phyloP scores from a whole-genome alignment of 2,888 invertebrate genomes.

The Doris montereyensis region DNA sequence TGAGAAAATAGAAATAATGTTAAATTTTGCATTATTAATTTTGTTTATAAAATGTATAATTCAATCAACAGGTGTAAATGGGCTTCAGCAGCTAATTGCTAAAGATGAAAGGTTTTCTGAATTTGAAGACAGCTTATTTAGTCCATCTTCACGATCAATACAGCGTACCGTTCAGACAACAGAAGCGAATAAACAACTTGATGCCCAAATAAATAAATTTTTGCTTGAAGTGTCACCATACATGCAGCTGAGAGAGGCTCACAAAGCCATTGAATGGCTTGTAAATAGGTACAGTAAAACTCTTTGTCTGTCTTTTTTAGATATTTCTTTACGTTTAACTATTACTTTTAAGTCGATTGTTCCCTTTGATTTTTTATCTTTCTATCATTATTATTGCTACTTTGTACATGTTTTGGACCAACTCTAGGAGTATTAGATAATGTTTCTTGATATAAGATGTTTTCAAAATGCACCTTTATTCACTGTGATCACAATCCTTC shows the following conservation, averaged over 20 bases:
- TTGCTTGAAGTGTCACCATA: constrained; percentile 88
- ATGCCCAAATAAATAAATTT: constrained; percentile 85
- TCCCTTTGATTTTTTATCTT: too few relatives aligned
- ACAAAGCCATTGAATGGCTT: constrained; percentile 96
- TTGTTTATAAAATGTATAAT: too few relatives aligned
- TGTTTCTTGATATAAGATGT: too few relatives aligned
- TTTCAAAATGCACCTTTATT: too few relatives aligned
- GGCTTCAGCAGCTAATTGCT: constrained; percentile 85
- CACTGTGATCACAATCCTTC: too few relatives aligned
- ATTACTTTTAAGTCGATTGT: too few relatives aligned
- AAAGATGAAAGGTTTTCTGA: constrained; percentile 82
- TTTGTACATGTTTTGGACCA: too few relatives aligned
- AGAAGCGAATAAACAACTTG: constrained; percentile 83
- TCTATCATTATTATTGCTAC: too few relatives aligned
- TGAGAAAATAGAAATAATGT: too few relatives aligned
- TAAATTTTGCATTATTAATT: too few relatives aligned
- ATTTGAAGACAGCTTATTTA: constrained; percentile 85
- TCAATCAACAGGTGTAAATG: constrained; percentile 78
- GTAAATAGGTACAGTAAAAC: constrained; percentile 78
- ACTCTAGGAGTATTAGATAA: too few relatives aligned
- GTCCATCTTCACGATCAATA: constrained; percentile 82
- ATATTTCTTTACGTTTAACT: too few relatives aligned
- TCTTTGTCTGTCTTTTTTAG: not conserved
- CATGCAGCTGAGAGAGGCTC: constrained; percentile 86
- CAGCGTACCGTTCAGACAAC: constrained; percentile 84